Evolutionary conservation across 2,888 invertebrate species (phyloP).

Genomic region (Bhutanitis thaidina): DNA sequence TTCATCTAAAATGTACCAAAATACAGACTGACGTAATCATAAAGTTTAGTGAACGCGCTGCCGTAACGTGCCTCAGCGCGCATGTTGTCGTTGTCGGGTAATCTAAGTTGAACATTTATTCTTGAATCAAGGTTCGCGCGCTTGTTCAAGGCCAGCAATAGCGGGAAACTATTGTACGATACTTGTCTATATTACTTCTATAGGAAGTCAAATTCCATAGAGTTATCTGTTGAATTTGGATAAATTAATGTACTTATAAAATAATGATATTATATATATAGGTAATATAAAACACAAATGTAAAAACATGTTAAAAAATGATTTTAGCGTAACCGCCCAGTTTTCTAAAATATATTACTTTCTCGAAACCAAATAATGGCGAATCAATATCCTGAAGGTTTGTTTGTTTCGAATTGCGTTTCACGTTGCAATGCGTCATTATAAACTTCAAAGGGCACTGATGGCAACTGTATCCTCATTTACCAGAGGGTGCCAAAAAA

Average conservation of each 20-base stretch:
- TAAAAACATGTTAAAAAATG: too few relatives aligned
- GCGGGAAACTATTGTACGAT: constrained; percentile 44
- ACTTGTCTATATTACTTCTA: constrained; percentile 32
- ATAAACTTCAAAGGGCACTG: constrained; percentile 37
- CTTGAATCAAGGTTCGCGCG: constrained; percentile 59
- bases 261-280: too few relatives aligned
- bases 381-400: constrained; percentile 16
- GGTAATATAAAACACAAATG: too few relatives aligned
- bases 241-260: too few relatives aligned
- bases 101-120: constrained; percentile 38
- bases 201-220: constrained; percentile 18
- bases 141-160: constrained; percentile 61
- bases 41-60: constrained; percentile 72
- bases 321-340: too few relatives aligned
- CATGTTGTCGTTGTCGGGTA: constrained; percentile 39
- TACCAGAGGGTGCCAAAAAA: constrained; percentile 52
- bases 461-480: constrained; percentile 43
- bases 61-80: constrained; percentile 45
- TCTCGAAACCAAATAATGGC: too few relatives aligned
- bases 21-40: constrained; percentile 65
- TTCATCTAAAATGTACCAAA: constrained; percentile 57
- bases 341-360: too few relatives aligned
- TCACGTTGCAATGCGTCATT: constrained; percentile 55
- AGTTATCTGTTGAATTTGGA: too few relatives aligned
- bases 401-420: constrained; percentile 27